Evolutionary conservation across 2,888 invertebrate genomes (phyloP).

Genomic region (Agrilus cyanescens): DNA sequence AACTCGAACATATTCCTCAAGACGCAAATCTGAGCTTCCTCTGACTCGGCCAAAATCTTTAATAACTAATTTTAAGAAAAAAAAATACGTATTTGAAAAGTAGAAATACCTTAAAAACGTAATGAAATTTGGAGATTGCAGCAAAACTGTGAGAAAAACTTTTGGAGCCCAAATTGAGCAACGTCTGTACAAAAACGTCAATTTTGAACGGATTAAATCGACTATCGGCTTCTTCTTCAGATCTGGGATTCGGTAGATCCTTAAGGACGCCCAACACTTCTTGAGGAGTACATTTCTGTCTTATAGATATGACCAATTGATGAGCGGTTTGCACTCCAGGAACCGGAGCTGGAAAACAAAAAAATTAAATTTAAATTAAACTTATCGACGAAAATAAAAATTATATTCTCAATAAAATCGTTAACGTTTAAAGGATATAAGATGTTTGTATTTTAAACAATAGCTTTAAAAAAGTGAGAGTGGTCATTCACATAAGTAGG

Average conservation of each 20-base stretch:
- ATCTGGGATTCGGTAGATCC: conserved; percentile 71
- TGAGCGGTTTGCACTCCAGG: conserved; percentile 77
- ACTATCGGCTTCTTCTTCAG: conserved; percentile 61
- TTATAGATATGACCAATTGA: conserved; percentile 74
- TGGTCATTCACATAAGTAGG: background rate
- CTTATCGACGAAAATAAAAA: too few species aligned
- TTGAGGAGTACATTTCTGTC: conserved; percentile 81
- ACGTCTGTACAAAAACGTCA: conserved; percentile 92
- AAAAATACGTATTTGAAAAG: conserved; percentile 1
- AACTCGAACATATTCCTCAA: conserved; percentile 85
- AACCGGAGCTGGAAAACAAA: conserved; percentile 46
- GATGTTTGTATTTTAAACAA: background rate
- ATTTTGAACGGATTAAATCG: conserved; percentile 88
- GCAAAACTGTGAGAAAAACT: conserved; percentile 98
- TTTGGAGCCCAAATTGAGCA: conserved; percentile 88
- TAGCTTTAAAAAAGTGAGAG: background rate
- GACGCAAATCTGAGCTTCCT: conserved; percentile 91
- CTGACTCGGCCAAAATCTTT: conserved; percentile 80
- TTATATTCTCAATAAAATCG: too few species aligned
- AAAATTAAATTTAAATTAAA: background rate
- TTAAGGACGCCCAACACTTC: conserved; percentile 79
- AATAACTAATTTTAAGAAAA: background rate
- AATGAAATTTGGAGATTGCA: conserved; percentile 93
- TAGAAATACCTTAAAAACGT: conserved; percentile 67
- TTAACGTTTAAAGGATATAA: too few species aligned